Conservation (phyloP, 2,113 vertebrate genomes). For the Pontoporia blainvillei region DNA sequence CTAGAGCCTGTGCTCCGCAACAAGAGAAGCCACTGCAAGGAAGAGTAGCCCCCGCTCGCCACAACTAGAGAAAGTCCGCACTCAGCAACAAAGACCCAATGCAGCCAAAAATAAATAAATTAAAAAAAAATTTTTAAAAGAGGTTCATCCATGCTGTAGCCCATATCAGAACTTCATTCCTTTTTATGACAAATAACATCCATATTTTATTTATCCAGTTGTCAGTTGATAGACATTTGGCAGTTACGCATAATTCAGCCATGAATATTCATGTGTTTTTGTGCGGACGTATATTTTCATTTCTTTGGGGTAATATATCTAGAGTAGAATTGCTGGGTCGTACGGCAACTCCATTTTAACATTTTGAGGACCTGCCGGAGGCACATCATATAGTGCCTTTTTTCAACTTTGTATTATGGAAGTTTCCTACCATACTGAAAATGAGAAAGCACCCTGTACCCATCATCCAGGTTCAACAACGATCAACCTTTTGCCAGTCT, state of each 20-base stretch:
- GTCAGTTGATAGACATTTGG: background rate
- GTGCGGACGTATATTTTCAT: background rate
- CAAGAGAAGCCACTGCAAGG: too few relatives aligned
- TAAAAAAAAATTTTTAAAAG: too few relatives aligned
- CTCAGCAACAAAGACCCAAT: too few relatives aligned
- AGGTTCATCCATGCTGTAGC: background rate
- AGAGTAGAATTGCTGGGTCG: background rate
- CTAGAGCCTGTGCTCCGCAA: too few relatives aligned
- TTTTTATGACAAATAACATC: background rate
- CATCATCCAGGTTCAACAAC: background rate
- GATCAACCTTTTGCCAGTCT: background rate
- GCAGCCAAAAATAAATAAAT: too few relatives aligned
- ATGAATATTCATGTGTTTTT: background rate
- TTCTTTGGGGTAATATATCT: background rate
- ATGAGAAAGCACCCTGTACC: background rate
- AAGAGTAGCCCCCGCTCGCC: too few relatives aligned
- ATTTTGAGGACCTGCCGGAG: background rate
- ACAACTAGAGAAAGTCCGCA: too few relatives aligned
- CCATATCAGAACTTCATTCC: background rate
- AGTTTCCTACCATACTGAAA: background rate
- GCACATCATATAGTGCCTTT: background rate
- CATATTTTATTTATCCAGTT: background rate
- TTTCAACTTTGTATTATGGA: background rate
- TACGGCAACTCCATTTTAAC: background rate
- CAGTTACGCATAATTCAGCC: background rate